Evolutionary conservation across 2,113 vertebrate genomes (phyloP).

Genomic region (Chascanopsetta lugubris): DNA sequence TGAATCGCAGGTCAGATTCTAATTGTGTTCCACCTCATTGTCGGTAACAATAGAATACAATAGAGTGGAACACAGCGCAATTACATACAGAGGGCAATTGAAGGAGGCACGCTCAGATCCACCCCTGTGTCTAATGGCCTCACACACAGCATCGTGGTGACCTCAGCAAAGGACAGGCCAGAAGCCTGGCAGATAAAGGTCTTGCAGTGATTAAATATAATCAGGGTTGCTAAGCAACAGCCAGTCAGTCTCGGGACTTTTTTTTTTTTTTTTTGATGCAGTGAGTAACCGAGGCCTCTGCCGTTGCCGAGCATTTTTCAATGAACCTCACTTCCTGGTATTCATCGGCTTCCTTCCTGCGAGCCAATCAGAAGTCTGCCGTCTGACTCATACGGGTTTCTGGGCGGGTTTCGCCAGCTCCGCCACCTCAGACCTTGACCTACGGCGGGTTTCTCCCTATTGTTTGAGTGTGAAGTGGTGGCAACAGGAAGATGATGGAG

Average conservation of each 20-base stretch:
- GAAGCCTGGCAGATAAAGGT: constrained; percentile 48
- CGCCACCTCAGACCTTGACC: constrained; percentile 54
- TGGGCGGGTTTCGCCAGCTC: constrained; percentile 4
- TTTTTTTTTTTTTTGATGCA: constrained; percentile 20
- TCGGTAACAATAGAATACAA: neutral
- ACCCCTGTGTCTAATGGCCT: too few species aligned
- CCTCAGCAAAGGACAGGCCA: constrained; percentile 55
- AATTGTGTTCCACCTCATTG: too few species aligned
- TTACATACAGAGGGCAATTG: constrained; percentile 1
- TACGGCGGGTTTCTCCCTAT: constrained; percentile 26
- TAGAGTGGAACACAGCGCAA: neutral
- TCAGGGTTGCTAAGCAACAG: constrained; percentile 68
- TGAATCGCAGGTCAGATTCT: too few species aligned
- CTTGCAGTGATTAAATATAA: constrained; percentile 48
- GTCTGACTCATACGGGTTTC: constrained; percentile 14
- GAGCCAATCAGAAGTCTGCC: constrained; percentile 42
- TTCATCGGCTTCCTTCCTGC: constrained; percentile 76
- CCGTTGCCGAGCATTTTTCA: constrained; percentile 39
- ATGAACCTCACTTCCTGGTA: constrained; percentile 64
- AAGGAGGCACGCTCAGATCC: constrained; percentile 2
- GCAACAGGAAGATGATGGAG: constrained; percentile 6
- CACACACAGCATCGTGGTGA: constrained; percentile 27
- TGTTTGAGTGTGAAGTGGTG: constrained; percentile 31
- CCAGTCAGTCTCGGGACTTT: constrained; percentile 30
- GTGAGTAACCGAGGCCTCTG: constrained; percentile 39